Percentiles rank a stretch among this genome's conserved stretches.
Evolutionary conservation across 2,113 vertebrate genomes (phyloP).

Genomic region (Paedocypris sp.): DNA sequence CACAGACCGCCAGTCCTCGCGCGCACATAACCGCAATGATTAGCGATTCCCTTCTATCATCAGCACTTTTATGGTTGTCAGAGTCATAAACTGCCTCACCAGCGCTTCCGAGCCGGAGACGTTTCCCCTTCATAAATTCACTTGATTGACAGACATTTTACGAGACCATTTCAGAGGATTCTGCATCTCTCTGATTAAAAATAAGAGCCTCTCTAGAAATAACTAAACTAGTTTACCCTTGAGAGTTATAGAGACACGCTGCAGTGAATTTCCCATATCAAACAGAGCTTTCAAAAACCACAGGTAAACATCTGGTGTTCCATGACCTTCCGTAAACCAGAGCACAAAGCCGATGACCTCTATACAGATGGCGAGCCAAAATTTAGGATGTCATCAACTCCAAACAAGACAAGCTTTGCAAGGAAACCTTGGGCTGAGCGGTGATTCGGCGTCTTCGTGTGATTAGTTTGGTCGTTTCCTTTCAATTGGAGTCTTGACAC

Average conservation of each 20-base stretch:
- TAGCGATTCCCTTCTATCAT: constrained; percentile 19
- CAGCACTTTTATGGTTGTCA: constrained; percentile 18
- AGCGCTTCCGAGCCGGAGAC: neutral
- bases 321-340: neutral
- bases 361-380: neutral
- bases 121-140: constrained; percentile 20
- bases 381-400: neutral
- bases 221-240: neutral
- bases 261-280: neutral
- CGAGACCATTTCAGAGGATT: neutral
- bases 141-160: constrained; percentile 18
- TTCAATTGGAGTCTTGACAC: neutral
- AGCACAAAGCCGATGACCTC: neutral
- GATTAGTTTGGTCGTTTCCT: neutral
- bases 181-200: constrained; percentile 1
- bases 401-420: neutral
- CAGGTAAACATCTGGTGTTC: neutral
- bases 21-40: constrained; percentile 9
- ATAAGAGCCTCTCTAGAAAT: neutral
- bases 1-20: neutral
- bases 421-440: neutral
- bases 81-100: constrained; percentile 17
- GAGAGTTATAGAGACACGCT: neutral
- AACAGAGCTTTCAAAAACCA: neutral
- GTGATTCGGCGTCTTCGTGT: neutral